Base-by-base conservation (phyloP, 2,888 invertebrate genomes). In the Tetropium fuscum region DNA sequence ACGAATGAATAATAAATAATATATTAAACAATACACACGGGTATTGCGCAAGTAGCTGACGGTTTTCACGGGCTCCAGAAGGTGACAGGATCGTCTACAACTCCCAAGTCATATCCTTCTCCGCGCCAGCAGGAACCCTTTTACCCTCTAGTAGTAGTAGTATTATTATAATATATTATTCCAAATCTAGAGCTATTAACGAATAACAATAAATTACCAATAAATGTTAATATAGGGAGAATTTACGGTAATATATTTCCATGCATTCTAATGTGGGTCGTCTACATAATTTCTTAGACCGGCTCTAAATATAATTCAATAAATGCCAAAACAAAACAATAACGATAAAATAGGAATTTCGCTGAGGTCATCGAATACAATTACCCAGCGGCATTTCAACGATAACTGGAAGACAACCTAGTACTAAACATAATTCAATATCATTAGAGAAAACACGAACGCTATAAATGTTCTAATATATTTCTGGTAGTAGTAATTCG, bases 321-420 rank as follows among this genome's bases (percentile, higher is more conserved):
- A 19, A 22, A 41, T 20, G 19, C 41, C 41, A 41, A 41, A 41
- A 41, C 41, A 41, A 41, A 22, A 41, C 41, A 20, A 41, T 41
- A 41, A 41, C 41, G 3, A 41, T 41, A 41, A 41, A 41, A 41
- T 13, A 19, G n/a, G 13, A 22, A 41, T 22, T 41, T 22, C 13
- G 41, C 41, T 41, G 41, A 41, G 2, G 19, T 22, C 22, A 22
- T n/a, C 41, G 22, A 18, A 19, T 10, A 10, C 18, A 11, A 1
- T 13, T 41, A 41, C 10, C 19, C 41, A 41, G 41, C n/a, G 22
- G 20, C 25, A 22, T 6, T n/a, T 10, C 44, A 22, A n/a, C 15
- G 13, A 11, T 34, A 5, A 15, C 11, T 34, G 34, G 6, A 3
- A 34, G 15, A 34, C 6, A 15, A 34, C 15, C 34, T 8, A 13